Evolutionary conservation across 2,113 vertebrate genomes (phyloP).

Genomic region (Falco punctatus): DNA sequence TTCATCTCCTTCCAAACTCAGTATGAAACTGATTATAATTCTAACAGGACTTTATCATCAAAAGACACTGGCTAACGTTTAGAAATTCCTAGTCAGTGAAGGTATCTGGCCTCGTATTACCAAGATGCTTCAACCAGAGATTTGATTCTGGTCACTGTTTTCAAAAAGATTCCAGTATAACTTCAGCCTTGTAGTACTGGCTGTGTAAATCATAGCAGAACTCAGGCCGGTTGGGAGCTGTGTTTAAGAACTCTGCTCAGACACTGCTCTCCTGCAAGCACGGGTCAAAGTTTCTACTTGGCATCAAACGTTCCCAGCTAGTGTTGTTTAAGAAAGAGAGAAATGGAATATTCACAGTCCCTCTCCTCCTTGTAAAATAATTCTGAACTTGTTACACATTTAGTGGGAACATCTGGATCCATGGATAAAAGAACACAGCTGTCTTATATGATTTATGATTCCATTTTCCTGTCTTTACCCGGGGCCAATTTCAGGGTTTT

Average conservation of each 20-base stretch:
- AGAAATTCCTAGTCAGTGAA: constrained; percentile 2
- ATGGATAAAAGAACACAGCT: constrained; percentile 68
- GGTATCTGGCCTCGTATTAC: not conserved
- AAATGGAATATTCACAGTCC: constrained; percentile 29
- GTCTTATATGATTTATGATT: constrained; percentile 69
- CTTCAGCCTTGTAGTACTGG: not conserved
- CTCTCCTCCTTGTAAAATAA: constrained; percentile 56
- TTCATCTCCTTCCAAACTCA: not conserved
- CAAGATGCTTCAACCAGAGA: not conserved
- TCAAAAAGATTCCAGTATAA: not conserved
- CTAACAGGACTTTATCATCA: not conserved
- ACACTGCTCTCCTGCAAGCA: not conserved
- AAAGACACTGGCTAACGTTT: not conserved
- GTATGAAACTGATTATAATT: not conserved
- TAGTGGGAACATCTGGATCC: constrained; percentile 67
- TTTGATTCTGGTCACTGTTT: not conserved
- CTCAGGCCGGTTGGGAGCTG: not conserved
- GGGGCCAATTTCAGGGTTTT: not conserved
- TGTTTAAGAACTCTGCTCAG: constrained; percentile 9
- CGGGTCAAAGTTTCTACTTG: constrained; percentile 19
- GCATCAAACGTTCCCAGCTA: constrained; percentile 33
- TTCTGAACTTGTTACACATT: constrained; percentile 55
- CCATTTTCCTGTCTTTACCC: constrained; percentile 61
- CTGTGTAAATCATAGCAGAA: not conserved
- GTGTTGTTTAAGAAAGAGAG: constrained; percentile 33